A percentile compares a stretch with the other conserved stretches of the same genome.
These are phyloP conservation scores for Papilio dardanus DNA, from an alignment of 1,140 invertebrate genomes.

Conservation along the genomic window DNA sequence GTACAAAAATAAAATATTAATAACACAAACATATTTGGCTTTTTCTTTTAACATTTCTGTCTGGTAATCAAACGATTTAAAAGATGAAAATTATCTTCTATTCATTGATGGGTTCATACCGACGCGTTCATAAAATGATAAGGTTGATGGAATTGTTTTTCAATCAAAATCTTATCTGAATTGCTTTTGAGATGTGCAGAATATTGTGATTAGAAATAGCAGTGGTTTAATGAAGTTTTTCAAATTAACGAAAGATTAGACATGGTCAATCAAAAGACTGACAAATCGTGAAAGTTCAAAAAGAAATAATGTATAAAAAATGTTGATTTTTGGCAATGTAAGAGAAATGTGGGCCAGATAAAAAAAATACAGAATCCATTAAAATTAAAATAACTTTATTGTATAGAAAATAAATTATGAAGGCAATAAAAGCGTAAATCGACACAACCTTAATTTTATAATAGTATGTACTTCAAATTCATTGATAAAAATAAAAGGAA, in stretches of 20 bases:
- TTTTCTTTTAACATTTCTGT: neutral
- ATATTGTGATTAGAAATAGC: neutral
- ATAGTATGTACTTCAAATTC: slow-evolving; percentile 33
- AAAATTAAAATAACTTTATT: slow-evolving; percentile 32
- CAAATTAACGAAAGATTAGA: neutral
- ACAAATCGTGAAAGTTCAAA: neutral
- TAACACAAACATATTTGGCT: neutral
- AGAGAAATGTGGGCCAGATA: neutral
- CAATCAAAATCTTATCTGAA: neutral
- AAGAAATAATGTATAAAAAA: neutral
- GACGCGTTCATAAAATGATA: too few relatives aligned
- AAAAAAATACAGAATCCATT: neutral
- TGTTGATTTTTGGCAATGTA: neutral
- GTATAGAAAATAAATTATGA: slow-evolving; percentile 32
- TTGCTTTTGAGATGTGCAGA: neutral
- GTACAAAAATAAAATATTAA: too few relatives aligned
- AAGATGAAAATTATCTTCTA: neutral
- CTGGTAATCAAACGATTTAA: neutral
- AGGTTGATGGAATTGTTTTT: too few relatives aligned
- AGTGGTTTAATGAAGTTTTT: neutral
- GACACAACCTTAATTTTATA: slow-evolving; percentile 32
- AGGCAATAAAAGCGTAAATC: slow-evolving; percentile 24
- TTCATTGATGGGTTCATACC: too few relatives aligned
- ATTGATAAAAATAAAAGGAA: slow-evolving; percentile 34
- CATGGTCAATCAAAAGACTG: neutral